Conservation (phyloP, 2,113 vertebrate species). For the Falco punctatus region DNA sequence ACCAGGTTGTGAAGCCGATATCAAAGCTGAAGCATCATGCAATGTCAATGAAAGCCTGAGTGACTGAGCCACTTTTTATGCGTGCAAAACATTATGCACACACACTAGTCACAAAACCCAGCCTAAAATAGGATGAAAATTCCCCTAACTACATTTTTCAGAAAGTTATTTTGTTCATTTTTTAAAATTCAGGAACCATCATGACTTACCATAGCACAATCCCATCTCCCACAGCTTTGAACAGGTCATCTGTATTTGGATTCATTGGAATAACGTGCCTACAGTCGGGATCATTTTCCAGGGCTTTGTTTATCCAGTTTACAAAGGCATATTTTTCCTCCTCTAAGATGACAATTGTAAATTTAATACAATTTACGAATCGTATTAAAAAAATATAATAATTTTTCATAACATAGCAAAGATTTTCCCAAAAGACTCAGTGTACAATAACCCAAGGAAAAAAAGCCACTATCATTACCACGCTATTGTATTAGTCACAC, state of each 20-base stretch:
- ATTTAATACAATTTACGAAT: neutral
- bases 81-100: accelerated
- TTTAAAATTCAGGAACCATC: neutral
- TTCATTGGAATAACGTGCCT: constrained; percentile 87
- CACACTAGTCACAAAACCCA: neutral
- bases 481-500: neutral
- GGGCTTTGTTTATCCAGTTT: constrained; percentile 92
- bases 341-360: constrained; percentile 74
- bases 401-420: neutral
- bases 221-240: constrained; percentile 88
- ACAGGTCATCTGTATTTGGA: constrained; percentile 86
- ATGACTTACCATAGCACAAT: constrained; percentile 89
- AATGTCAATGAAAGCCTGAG: neutral
- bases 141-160: neutral
- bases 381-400: too few species aligned
- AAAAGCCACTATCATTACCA: neutral
- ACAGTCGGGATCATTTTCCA: constrained; percentile 89
- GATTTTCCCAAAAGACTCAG: neutral
- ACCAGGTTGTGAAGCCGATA: neutral
- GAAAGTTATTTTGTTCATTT: neutral
- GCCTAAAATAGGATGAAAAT: neutral
- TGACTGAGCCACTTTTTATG: neutral
- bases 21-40: neutral
- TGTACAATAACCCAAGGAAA: neutral
- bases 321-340: constrained; percentile 94